phyloP scores from a whole-genome alignment of 2,113 vertebrate genomes.

The Sylvicapra grimmia region DNA sequence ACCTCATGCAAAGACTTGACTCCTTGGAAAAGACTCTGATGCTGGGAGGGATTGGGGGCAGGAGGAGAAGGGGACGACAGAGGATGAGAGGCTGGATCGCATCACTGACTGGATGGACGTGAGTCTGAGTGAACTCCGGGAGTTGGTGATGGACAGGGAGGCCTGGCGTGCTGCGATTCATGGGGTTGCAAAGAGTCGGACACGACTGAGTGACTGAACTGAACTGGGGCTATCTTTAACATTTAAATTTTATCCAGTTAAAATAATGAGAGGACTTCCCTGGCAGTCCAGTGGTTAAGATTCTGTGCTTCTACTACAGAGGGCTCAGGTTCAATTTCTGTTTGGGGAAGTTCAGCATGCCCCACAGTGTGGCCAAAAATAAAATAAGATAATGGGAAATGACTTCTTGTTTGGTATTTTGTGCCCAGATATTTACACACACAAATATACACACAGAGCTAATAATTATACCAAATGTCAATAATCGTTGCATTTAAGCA shows the following conservation, averaged over 20 bases:
- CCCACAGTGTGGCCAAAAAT: not conserved
- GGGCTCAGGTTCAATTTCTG: not conserved
- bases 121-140: no score
- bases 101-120: no score
- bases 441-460: not conserved
- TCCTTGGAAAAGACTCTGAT: no score
- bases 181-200: no score
- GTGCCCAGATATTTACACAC: not conserved
- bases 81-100: no score
- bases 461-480: not conserved
- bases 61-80: no score
- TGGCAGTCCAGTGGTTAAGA: not conserved
- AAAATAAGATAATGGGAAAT: not conserved
- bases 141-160: no score
- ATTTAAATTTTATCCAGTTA: not conserved
- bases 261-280: not conserved
- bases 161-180: accelerated
- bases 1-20: no score
- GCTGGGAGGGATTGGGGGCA: no score
- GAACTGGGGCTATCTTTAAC: not conserved
- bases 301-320: not conserved
- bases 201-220: no score
- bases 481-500: not conserved
- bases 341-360: not conserved
- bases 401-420: not conserved